A percentile compares a stretch with the other conserved stretches of the same genome.
Evolutionary conservation across 1,140 invertebrate species (phyloP).

Genomic region (Leucophenga varia): DNA sequence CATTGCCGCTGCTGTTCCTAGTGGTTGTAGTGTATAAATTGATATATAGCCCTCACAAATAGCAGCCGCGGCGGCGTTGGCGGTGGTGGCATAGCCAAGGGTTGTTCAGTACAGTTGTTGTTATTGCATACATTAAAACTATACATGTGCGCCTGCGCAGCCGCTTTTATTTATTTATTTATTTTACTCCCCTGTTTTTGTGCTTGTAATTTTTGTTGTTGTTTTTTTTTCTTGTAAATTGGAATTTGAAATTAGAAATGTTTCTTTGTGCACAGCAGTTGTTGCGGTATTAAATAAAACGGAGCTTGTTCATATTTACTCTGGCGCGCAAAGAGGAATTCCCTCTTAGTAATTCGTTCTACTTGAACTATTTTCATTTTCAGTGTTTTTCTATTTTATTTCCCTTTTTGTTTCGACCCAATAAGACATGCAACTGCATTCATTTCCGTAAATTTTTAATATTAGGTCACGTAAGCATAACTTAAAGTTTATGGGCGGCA

Average conservation of each 20-base stretch:
- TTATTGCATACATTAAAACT: neutral
- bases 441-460: too few relatives aligned
- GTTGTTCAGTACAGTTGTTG: conserved; percentile 16
- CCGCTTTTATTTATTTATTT: conserved; percentile 5
- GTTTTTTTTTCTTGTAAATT: conserved; percentile 19
- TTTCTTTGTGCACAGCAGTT: too few relatives aligned
- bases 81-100: conserved; percentile 24
- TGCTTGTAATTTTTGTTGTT: too few relatives aligned
- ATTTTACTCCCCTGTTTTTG: conserved; percentile 5
- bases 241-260: conserved; percentile 29
- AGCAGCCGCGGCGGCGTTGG: too few relatives aligned
- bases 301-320: neutral
- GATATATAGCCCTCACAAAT: too few relatives aligned
- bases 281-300: conserved; percentile 8
- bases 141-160: neutral
- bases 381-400: neutral
- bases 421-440: conserved; percentile 27
- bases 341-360: conserved; percentile 31
- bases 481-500: too few relatives aligned
- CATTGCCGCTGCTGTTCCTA: too few relatives aligned
- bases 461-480: too few relatives aligned
- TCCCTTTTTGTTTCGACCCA: too few relatives aligned
- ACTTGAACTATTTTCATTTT: conserved; percentile 30
- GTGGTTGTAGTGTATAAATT: conserved; percentile 15
- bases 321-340: conserved; percentile 27